Evolutionary conservation across 2,113 vertebrate genomes (phyloP).

Genomic region (Ranitomeya variabilis): DNA sequence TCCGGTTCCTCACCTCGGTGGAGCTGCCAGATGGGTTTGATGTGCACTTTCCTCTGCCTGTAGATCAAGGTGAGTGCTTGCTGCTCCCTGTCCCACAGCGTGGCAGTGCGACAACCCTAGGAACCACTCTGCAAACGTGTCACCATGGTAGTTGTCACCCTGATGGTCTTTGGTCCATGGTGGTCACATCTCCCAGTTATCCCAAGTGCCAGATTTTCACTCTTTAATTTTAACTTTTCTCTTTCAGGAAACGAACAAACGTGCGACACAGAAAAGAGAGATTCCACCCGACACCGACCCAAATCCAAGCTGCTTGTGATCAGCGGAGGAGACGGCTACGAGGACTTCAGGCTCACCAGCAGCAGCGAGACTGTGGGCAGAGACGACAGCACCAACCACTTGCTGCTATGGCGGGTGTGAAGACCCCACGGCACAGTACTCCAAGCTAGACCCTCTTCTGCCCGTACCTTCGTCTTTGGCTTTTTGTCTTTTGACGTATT

Average conservation of each 20-base stretch:
- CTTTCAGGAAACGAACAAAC: slow-evolving; percentile 73
- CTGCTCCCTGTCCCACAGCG: not conserved
- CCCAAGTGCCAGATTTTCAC: not conserved
- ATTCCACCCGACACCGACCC: slow-evolving; percentile 70
- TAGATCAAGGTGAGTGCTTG: slow-evolving; percentile 66
- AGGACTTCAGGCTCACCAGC: slow-evolving; percentile 92
- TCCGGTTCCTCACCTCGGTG: slow-evolving; percentile 92
- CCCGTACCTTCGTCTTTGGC: not conserved
- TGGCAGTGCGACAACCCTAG: not conserved
- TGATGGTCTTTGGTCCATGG: not conserved
- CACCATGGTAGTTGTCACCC: not conserved
- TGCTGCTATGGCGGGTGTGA: slow-evolving; percentile 95
- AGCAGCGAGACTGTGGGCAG: slow-evolving; percentile 94
- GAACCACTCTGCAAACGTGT: not conserved
- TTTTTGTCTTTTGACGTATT: slow-evolving; percentile 18
- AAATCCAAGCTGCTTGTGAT: slow-evolving; percentile 91
- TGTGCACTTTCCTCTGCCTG: slow-evolving; percentile 75
- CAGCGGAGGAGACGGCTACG: slow-evolving; percentile 93
- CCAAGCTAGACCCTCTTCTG: not conserved
- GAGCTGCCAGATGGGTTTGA: slow-evolving; percentile 90
- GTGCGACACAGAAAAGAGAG: slow-evolving; percentile 75
- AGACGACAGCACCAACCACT: slow-evolving; percentile 97
- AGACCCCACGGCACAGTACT: slow-evolving; percentile 49
- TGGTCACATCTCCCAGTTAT: not conserved
- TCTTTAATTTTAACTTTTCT: not conserved